Percentiles rank a stretch among this genome's conserved stretches.
These are phyloP conservation scores for Ctenicera cuprea DNA, from an alignment of 2,888 invertebrate species.

Conservation along the genomic window DNA sequence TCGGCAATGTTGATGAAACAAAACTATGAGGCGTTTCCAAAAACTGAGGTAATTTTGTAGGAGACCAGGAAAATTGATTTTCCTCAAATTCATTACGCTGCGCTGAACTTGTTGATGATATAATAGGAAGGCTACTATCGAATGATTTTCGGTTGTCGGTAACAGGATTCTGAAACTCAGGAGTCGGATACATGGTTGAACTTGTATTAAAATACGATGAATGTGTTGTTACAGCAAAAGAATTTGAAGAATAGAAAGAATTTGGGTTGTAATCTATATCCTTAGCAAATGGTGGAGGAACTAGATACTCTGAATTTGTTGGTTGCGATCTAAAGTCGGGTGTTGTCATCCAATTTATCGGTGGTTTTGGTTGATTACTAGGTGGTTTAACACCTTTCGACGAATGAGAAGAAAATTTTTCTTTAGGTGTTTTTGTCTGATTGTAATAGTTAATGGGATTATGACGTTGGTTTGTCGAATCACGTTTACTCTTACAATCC, in stretches of 20 bases:
- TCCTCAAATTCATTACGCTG: conserved; percentile 68
- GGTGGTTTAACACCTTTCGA: conserved; percentile 16
- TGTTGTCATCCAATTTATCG: conserved; percentile 80
- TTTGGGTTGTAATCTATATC: conserved; percentile 62
- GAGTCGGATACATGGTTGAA: conserved; percentile 57
- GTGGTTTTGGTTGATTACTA: conserved; percentile 68
- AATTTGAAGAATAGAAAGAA: conserved; percentile 61
- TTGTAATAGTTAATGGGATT: conserved; percentile 39
- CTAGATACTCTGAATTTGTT: conserved; percentile 70
- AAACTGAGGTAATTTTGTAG: conserved; percentile 73
- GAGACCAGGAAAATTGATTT: conserved; percentile 77
- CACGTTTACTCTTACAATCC: conserved; percentile 36
- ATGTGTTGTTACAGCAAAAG: conserved; percentile 59
- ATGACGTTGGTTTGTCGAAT: conserved; percentile 30
- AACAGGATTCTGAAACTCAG: conserved; percentile 58
- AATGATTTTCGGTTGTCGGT: conserved; percentile 59
- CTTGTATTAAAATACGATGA: conserved; percentile 63
- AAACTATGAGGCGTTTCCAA: conserved; percentile 70
- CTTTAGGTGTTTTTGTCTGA: conserved; percentile 42
- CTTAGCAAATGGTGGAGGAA: conserved; percentile 72
- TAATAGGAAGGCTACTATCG: conserved; percentile 58
- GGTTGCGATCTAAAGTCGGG: conserved; percentile 72
- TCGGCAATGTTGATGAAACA: conserved; percentile 75
- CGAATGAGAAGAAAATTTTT: conserved; percentile 27
- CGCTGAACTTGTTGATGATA: conserved; percentile 60